These are phyloP conservation scores for Cromileptes altivelis DNA, from an alignment of 2,113 vertebrate genomes.

Conservation along the genomic window DNA sequence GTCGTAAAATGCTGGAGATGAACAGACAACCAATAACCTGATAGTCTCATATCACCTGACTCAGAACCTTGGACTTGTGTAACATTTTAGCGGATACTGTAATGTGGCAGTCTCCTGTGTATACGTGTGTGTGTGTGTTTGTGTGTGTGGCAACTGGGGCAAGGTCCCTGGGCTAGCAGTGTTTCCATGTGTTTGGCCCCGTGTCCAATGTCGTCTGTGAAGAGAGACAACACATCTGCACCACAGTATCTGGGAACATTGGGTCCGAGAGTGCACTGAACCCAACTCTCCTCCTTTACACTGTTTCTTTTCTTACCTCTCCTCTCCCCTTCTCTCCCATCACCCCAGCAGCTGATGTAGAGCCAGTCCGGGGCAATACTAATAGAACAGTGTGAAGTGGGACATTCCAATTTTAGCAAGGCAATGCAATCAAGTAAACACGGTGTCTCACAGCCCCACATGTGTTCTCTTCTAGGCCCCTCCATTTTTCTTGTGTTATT, in stretches of 20 bases:
- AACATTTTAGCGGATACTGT: background rate
- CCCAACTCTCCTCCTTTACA: background rate
- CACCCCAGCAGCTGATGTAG: slow-evolving; percentile 19
- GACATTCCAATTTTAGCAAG: slow-evolving; percentile 49
- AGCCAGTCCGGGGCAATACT: background rate
- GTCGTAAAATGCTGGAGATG: background rate
- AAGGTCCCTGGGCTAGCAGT: slow-evolving; percentile 12
- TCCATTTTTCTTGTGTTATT: background rate
- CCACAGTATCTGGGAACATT: slow-evolving; percentile 60
- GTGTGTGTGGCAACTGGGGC: background rate
- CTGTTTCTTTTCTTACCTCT: background rate
- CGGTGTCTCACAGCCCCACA: slow-evolving; percentile 11
- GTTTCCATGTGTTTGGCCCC: slow-evolving; percentile 37
- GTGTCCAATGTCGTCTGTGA: slow-evolving; percentile 33
- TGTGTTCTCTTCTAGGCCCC: background rate
- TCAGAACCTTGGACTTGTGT: background rate
- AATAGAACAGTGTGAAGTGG: slow-evolving; percentile 15
- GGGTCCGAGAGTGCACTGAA: slow-evolving; percentile 59
- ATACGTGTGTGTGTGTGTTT: background rate
- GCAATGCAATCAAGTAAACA: slow-evolving; percentile 27
- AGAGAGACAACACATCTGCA: slow-evolving; percentile 64
- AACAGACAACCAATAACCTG: background rate
- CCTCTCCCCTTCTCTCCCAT: background rate
- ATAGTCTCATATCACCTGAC: background rate
- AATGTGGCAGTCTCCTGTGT: background rate